These are phyloP conservation scores for Larimichthys polyactis DNA, from an alignment of 2,113 vertebrate genomes.

Conservation along the genomic window DNA sequence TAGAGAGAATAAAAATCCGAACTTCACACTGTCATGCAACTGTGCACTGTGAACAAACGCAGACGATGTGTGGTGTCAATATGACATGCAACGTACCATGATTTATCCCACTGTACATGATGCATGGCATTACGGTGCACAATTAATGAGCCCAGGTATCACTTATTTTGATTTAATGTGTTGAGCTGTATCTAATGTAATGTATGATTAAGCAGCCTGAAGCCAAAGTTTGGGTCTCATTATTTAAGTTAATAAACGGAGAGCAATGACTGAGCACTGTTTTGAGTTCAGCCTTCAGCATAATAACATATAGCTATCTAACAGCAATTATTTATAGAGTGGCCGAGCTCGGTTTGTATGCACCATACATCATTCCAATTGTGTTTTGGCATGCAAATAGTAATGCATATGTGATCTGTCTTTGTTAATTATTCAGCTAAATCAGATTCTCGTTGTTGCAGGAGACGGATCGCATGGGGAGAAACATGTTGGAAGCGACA, in stretches of 20 bases:
- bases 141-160: slow-evolving; percentile 17
- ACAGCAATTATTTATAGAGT: neutral
- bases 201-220: slow-evolving; percentile 26
- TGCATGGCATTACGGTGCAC: slow-evolving; percentile 14
- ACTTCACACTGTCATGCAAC: neutral
- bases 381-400: slow-evolving; percentile 24
- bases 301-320: slow-evolving; percentile 15
- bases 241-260: slow-evolving; percentile 21
- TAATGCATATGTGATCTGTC: slow-evolving; percentile 37
- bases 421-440: slow-evolving; percentile 52
- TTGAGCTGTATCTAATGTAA: slow-evolving; percentile 29
- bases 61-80: neutral
- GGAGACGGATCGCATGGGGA: slow-evolving; percentile 27
- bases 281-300: slow-evolving; percentile 15
- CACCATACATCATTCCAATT: neutral
- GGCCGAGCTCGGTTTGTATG: neutral
- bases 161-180: slow-evolving; percentile 47
- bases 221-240: slow-evolving; percentile 16
- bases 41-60: neutral
- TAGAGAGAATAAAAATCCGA: neutral
- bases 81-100: slow-evolving; percentile 2
- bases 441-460: slow-evolving; percentile 19
- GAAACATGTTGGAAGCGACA: slow-evolving; percentile 17
- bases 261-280: slow-evolving; percentile 4
- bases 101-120: slow-evolving; percentile 33